Evolutionary conservation across 2,888 invertebrate species (phyloP), one percentile per base, ranked within the genome.

Genomic region (Apamea crenata): DNA sequence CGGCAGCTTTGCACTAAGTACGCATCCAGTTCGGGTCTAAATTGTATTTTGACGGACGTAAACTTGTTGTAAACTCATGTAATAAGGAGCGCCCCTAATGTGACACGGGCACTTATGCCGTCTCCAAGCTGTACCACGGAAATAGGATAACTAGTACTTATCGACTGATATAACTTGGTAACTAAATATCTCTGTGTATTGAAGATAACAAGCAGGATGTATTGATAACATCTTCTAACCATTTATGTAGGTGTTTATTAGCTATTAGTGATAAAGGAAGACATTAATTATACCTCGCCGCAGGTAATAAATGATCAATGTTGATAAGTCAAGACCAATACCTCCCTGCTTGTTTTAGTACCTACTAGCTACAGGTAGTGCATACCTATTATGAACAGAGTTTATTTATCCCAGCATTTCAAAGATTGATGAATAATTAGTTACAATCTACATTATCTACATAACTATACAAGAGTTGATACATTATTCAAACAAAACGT

Each of bases 401-500:
- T 69, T 69, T 72, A 75, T 80, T 65, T 66, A 69, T 12, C 44
- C 63, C 50, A 63, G 66, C 70, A 81, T 61, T 61, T 72, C 36
- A 81, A 74, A 77, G 59, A 14, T 40, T 69, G 47, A 36, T 85
- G 5, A 68, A 67, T 72, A 61, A 72, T 81, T 66, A 44, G 50
- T 74, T 71, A n/a, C 16, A 44, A 74, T 78, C 69, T 78, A 72
- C 66, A 74, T 69, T 70, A 82, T 65, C 36, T 78, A 74, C 74
- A 25, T 47, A 78, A 56, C 40, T 78, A 75, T 72, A 36, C 25
- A 71, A 71, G 36, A 59, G 44, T 66, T 76, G 32, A 85, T 71
- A 78, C 68, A 66, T 70, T 80, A 75, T 40, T 73, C 81, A 80
- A 88, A 88, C 78, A 81, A 88, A 75, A 78, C 66, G 67, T 74